A percentile compares a stretch with the other conserved stretches of the same genome.
These are phyloP conservation scores for Eupristina koningsbergeri DNA, from an alignment of 1,140 invertebrate species.

Conservation along the genomic window DNA sequence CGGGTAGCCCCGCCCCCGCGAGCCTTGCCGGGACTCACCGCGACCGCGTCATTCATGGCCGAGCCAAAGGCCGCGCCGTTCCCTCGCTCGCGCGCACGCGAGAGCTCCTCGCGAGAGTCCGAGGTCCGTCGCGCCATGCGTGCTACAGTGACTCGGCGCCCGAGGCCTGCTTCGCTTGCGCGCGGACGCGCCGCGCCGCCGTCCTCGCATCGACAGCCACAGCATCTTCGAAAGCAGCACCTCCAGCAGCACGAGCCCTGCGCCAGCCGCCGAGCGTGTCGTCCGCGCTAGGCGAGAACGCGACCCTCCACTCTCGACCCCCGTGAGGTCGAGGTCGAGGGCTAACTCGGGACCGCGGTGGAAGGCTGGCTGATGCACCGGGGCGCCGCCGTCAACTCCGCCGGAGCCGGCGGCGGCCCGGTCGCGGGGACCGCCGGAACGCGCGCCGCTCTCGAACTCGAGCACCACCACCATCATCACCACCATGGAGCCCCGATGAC, in stretches of 20 bases:
- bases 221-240: too few species aligned
- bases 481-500: constrained; percentile 66
- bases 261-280: neutral
- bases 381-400: constrained; percentile 66
- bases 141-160: constrained; percentile 2
- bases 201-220: neutral
- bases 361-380: constrained; percentile 75
- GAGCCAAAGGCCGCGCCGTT: constrained; percentile 70
- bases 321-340: constrained; percentile 59
- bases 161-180: constrained; percentile 10
- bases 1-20: constrained; percentile 67
- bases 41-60: constrained; percentile 70
- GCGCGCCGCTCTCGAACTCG: constrained; percentile 68
- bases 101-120: constrained; percentile 61
- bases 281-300: neutral
- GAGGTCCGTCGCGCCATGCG: constrained; percentile 56
- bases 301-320: too few species aligned
- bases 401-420: constrained; percentile 62
- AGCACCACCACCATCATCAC: constrained; percentile 66
- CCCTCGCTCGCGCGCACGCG: constrained; percentile 57
- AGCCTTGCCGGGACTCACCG: constrained; percentile 52
- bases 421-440: constrained; percentile 55
- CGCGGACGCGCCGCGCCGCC: constrained; percentile 31
- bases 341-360: constrained; percentile 58
- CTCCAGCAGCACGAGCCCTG: neutral